A percentile compares a stretch with the other conserved stretches of the same genome.
Conservation (phyloP, 2,888 invertebrate species). For the Amphipyra berbera region DNA sequence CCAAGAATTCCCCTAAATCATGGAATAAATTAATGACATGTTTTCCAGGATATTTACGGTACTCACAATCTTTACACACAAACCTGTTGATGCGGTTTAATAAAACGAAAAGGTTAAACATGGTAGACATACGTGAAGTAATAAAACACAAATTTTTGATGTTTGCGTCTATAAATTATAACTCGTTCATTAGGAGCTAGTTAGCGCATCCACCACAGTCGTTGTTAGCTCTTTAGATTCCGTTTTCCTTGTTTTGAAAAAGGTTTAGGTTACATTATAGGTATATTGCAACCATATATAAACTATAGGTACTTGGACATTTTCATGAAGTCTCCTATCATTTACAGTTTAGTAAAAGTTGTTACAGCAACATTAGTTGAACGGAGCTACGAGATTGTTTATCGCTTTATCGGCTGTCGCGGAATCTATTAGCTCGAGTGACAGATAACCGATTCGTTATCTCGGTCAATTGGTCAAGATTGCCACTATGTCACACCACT, state of each 20-base stretch:
- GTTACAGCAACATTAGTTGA: constrained; percentile 4
- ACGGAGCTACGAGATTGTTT: constrained; percentile 20
- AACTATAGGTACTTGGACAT: not conserved
- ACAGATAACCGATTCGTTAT: constrained; percentile 57
- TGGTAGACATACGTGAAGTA: not conserved
- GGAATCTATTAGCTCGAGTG: constrained; percentile 53
- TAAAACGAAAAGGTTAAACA: not conserved
- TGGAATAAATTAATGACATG: not conserved
- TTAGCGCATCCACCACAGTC: constrained; percentile 26
- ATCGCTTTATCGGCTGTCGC: constrained; percentile 39
- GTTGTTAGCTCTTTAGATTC: constrained; percentile 20
- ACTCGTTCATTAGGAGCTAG: constrained; percentile 40
- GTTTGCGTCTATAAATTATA: constrained; percentile 37
- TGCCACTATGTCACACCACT: constrained; percentile 32
- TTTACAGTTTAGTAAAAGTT: not conserved
- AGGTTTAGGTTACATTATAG: constrained; percentile 8
- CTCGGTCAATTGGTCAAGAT: constrained; percentile 55
- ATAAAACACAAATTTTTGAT: constrained; percentile 8
- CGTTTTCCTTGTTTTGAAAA: constrained; percentile 43
- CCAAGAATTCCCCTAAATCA: not conserved
- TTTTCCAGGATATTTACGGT: not conserved
- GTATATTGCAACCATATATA: not conserved
- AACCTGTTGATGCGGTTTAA: constrained; percentile 3
- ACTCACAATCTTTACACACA: not conserved
- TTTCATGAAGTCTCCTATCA: not conserved